Conservation (phyloP, 2,888 invertebrate species). For the Nezara viridula region DNA sequence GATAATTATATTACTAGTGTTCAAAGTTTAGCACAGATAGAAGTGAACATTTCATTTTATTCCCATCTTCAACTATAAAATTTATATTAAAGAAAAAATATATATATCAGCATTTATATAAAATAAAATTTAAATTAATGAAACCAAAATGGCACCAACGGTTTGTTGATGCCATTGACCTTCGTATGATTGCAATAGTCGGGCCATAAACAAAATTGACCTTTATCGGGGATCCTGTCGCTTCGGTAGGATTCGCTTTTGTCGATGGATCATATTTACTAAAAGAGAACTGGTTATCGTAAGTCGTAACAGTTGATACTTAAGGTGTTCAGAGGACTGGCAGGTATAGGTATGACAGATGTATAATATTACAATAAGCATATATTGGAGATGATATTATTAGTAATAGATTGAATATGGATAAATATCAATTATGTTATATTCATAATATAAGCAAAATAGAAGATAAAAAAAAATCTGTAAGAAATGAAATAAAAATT, state of each 20-base stretch:
- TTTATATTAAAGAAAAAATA: no score
- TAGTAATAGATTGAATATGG: background rate
- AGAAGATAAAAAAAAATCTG: background rate
- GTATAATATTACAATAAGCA: background rate
- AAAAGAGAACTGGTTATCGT: background rate
- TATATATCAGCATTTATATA: no score
- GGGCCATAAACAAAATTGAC: conserved; percentile 33
- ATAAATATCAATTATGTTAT: background rate
- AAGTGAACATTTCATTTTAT: no score
- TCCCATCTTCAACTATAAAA: no score
- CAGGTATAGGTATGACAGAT: background rate
- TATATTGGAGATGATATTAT: no score
- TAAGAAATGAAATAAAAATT: background rate
- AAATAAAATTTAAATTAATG: no score
- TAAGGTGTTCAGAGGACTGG: background rate
- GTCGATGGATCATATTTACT: background rate
- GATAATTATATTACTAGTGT: no score
- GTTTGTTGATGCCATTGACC: conserved; percentile 28
- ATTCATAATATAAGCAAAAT: background rate
- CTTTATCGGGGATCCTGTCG: background rate
- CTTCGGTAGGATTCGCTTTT: background rate
- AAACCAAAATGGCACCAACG: background rate
- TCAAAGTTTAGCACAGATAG: no score
- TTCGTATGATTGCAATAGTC: background rate
- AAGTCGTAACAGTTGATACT: background rate